phyloP scores from a whole-genome alignment of 2,797 vertebrate genomes.

The Rhabdophis nuchalis region DNA sequence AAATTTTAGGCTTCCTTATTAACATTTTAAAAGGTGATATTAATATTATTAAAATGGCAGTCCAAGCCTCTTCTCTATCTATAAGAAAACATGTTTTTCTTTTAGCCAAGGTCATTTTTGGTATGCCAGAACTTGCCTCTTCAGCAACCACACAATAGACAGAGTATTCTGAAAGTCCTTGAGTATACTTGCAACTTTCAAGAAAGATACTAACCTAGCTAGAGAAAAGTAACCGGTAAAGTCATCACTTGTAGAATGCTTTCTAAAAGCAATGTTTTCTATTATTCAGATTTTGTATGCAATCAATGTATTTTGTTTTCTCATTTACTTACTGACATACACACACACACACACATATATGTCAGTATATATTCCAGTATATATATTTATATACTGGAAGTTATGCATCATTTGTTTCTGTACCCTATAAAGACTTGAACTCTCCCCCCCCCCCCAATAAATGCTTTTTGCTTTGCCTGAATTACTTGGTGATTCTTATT shows the following conservation, averaged over 20 bases:
- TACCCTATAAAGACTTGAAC: not conserved
- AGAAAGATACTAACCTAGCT: not conserved
- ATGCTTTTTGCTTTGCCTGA: not conserved
- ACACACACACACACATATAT: no score
- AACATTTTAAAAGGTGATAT: not conserved
- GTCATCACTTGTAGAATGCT: not conserved
- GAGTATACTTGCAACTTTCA: not conserved
- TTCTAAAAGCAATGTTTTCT: not conserved
- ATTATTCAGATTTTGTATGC: not conserved
- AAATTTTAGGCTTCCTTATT: not conserved
- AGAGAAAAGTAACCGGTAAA: not conserved
- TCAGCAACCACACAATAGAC: not conserved
- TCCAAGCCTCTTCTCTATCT: not conserved
- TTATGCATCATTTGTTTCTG: not conserved
- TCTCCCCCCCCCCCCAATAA: not conserved
- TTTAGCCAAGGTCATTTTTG: not conserved
- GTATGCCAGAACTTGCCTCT: not conserved
- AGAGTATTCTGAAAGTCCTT: not conserved
- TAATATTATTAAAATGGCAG: not conserved
- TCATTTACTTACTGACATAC: not conserved
- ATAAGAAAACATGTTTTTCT: not conserved
- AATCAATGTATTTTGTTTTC: not conserved
- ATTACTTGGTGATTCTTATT: not conserved
- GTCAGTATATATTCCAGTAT: no score
- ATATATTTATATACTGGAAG: not conserved